Conservation (phyloP, 2,888 invertebrate genomes). For the Meganola albula region DNA sequence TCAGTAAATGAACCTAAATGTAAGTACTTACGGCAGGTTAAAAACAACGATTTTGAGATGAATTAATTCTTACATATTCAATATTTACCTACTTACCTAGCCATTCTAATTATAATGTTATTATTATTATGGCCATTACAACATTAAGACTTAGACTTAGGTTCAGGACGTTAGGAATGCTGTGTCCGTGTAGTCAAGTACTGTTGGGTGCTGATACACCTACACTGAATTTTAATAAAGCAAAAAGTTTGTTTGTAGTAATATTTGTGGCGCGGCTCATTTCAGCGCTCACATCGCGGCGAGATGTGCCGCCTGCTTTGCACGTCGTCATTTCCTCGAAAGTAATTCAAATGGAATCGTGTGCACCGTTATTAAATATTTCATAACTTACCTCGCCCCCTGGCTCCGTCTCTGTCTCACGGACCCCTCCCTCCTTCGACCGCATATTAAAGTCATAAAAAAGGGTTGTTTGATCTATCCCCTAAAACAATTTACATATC, state of each 20-base stretch:
- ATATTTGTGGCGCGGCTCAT: constrained; percentile 52
- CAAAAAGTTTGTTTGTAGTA: constrained; percentile 50
- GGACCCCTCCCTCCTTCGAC: constrained; percentile 53
- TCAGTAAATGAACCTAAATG: too few relatives aligned
- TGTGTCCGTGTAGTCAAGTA: too few relatives aligned
- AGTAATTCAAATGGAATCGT: constrained; percentile 79
- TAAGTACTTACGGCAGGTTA: too few relatives aligned
- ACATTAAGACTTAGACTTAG: too few relatives aligned
- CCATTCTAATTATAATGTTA: too few relatives aligned
- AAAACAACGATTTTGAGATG: too few relatives aligned
- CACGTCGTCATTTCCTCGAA: constrained; percentile 75
- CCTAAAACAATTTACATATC: constrained; percentile 79
- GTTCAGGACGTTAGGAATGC: too few relatives aligned
- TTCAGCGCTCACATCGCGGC: constrained; percentile 35
- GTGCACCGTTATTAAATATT: constrained; percentile 78
- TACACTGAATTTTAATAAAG: constrained; percentile 51
- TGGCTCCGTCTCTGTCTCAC: constrained; percentile 38
- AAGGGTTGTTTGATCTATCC: constrained; percentile 80
- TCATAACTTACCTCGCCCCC: constrained; percentile 71
- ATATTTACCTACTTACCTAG: too few relatives aligned
- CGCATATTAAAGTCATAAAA: constrained; percentile 79
- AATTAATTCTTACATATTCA: too few relatives aligned
- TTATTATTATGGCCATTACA: too few relatives aligned
- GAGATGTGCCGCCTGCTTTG: constrained; percentile 54
- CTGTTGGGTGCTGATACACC: too few relatives aligned